Base-by-base conservation (phyloP, 2,113 vertebrate genomes). In the Tragelaphus imberbis region DNA sequence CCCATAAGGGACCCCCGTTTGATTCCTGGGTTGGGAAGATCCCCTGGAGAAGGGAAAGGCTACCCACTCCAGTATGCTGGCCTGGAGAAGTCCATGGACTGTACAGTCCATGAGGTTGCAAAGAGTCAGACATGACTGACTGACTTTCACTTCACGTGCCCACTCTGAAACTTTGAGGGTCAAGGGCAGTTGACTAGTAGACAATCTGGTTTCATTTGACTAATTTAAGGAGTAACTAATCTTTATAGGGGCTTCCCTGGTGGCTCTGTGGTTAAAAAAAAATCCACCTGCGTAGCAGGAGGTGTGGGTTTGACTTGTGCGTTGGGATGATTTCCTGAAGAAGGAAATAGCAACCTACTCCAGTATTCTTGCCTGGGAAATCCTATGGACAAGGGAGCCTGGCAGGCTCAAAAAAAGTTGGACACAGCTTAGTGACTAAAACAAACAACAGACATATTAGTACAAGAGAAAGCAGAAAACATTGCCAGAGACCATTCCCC, bases 401-500 rank as follows among this genome's bases (percentile, higher is more conserved):
- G 19, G n/a, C 5, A 17, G 68, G n/a, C n/a, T 77, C 23, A 27
- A 27, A 77, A 77, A 77, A 27, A 44, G 71, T 7, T 44, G 40
- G 12, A 44, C 40, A 77, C 40, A 13, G 27, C 40, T 77, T 44
- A 77, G 71, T 15, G 71, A 77, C 40, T 77, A 77, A 77, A 28
- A 77, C 23, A 77, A 77, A 14, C 59, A 75, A 19, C 23, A 94
- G 40, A 82, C n/a, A 14, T 28, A 0, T 44, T 49, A 75, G 14
- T n/a, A 63, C 85, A 96, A 27, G 68, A 86, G 25, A 51, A 71
- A 44, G 90, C 33, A 53, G 36, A 71, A 65, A 86, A 75, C 51
- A 89, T 36, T 28, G 36, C 55, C 25, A 68, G 33, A 88, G 44
- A 47, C 25, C 25, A 6, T 47, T 75, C 40, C 53, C 90, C 33